These are phyloP conservation scores for Formica exsecta DNA, from an alignment of 1,140 invertebrate species.

Conservation along the genomic window DNA sequence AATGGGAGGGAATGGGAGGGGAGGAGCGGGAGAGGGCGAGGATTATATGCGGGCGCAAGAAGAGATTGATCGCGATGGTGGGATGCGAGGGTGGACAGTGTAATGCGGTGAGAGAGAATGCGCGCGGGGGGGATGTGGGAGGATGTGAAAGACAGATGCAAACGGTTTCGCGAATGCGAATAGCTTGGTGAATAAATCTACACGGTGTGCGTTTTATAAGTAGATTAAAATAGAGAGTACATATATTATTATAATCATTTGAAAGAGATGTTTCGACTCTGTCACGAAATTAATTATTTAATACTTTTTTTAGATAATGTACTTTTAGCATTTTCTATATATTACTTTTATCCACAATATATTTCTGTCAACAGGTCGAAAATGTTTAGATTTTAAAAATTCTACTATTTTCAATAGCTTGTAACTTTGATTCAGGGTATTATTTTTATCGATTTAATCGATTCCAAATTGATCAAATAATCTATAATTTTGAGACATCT, in stretches of 20 bases:
- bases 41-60: constrained; percentile 56
- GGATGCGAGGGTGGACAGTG: constrained; percentile 51
- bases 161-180: constrained; percentile 14
- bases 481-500: constrained; percentile 23
- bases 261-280: not conserved
- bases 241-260: not conserved
- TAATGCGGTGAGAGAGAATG: constrained; percentile 42
- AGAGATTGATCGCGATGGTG: constrained; percentile 57
- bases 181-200: constrained; percentile 36
- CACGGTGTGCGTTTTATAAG: not conserved
- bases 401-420: not conserved
- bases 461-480: not conserved
- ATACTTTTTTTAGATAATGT: not conserved
- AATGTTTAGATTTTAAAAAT: not conserved
- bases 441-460: not conserved
- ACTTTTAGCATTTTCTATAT: not conserved
- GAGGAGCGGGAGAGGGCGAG: not conserved
- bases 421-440: not conserved
- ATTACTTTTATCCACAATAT: not conserved
- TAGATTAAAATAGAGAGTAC: constrained; percentile 15
- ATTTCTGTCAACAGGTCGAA: not conserved
- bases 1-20: not conserved
- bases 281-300: not conserved
- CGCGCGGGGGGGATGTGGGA: not conserved
- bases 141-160: constrained; percentile 39